These are phyloP conservation scores for Enteromius viviparus DNA, from an alignment of 2,797 vertebrate species.

Conservation along the genomic window DNA sequence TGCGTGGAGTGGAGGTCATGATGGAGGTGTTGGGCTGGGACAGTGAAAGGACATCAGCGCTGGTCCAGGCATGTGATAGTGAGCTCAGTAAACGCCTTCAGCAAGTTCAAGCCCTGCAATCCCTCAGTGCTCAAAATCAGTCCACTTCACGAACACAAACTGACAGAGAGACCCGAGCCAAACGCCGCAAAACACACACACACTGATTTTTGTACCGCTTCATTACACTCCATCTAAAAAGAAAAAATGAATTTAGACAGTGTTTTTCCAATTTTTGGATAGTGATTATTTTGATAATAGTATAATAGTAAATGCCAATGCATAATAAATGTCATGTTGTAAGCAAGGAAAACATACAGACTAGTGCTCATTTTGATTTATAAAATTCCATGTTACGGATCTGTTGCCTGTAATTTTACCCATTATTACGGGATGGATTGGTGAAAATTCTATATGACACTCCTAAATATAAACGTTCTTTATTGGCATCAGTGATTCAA, in stretches of 20 bases:
- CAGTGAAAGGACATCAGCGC: constrained; percentile 60
- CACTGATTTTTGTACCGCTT: background rate
- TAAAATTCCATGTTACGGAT: background rate
- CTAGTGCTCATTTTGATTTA: background rate
- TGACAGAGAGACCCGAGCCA: constrained; percentile 47
- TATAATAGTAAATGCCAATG: background rate
- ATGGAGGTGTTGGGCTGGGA: constrained; percentile 73
- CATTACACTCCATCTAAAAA: background rate
- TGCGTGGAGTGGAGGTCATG: constrained; percentile 67
- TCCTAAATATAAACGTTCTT: background rate
- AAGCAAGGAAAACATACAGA: background rate
- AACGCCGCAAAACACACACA: constrained; percentile 57
- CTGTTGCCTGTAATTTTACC: background rate
- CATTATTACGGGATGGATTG: background rate
- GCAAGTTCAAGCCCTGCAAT: constrained; percentile 73
- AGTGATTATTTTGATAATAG: background rate
- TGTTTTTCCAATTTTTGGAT: background rate
- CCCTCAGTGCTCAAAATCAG: constrained; percentile 68
- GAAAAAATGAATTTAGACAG: background rate
- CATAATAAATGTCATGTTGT: background rate
- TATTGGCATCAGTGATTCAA: background rate
- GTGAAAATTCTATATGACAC: background rate
- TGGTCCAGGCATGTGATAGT: constrained; percentile 73
- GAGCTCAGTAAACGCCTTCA: constrained; percentile 74
- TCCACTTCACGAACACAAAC: constrained; percentile 37